Base-by-base conservation (phyloP, 2,888 invertebrate species). In the Sympetrum striolatum region DNA sequence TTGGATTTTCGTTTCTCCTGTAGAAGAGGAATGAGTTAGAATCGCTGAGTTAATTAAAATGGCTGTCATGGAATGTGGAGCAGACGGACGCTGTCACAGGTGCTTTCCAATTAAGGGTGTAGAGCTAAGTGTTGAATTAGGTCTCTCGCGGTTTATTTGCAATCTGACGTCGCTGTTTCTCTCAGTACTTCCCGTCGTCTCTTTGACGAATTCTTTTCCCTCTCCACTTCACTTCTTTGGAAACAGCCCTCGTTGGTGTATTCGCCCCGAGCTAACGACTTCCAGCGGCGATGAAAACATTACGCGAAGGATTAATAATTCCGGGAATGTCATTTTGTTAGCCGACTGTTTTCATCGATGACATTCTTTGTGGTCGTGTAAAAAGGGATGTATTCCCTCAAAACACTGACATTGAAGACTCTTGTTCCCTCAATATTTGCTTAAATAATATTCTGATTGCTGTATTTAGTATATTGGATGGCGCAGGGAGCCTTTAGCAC, bases 41-140 rank as follows among this genome's bases (percentile, higher is more conserved):
- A 82, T 22, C 64, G 64, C 64, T 53, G 82, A 82, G 82, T 86
- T 86, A 86, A 86, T 86, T 86, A 86, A 86, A 86, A 86, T 86
- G 86, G 86, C 86, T 86, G 86, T 86, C 86, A 86, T 86, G 86
- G 86, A 86, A 86, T 86, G 86, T 86, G 60, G 86, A 86, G 86
- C 82, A 82, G 82, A 58, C 82, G 86, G 60, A 86, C 86, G 86
- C 86, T 86, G 86, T 86, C 86, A 86, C 86, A 86, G 86, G 60
- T 86, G 86, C 86, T 86, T 86, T 86, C 86, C 86, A 86, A 86
- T 86, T 86, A 86, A 86, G 86, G 58, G 86, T 86, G 86, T 86
- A 86, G 58, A 37, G 64, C 86, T 86, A 86, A 86, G 86, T 86
- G 86, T 86, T 86, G 86, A 86, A 86, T 86, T 86, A 86, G 86